These are phyloP conservation scores for Mustelus asterias DNA, from an alignment of 2,113 vertebrate species.

Conservation along the genomic window DNA sequence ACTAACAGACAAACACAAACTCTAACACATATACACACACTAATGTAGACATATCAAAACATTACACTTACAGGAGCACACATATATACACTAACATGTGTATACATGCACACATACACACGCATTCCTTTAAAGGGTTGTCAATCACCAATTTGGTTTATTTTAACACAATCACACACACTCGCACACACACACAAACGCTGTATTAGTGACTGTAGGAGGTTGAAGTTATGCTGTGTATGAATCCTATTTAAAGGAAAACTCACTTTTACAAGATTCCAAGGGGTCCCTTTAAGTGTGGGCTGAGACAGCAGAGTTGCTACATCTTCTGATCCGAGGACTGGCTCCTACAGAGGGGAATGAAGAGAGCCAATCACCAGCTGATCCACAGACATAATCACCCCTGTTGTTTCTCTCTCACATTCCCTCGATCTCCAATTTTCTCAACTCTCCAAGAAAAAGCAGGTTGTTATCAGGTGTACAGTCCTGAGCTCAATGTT, in stretches of 20 bases:
- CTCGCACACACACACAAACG: no score
- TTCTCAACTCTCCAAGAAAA: background rate
- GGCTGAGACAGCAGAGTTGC: slow-evolving; percentile 43
- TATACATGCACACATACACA: background rate
- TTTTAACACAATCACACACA: no score
- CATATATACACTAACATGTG: background rate
- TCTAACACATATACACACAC: no score
- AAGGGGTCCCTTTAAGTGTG: slow-evolving; percentile 46
- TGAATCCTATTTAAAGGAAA: background rate
- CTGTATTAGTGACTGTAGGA: background rate
- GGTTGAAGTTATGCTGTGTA: background rate
- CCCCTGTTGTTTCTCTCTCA: background rate
- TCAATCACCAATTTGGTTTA: no score
- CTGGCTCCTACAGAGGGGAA: slow-evolving; percentile 55
- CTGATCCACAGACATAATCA: background rate
- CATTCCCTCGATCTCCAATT: rapidly evolving
- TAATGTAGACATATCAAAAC: background rate
- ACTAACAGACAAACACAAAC: no score
- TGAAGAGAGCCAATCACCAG: background rate
- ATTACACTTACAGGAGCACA: background rate
- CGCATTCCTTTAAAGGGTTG: no score
- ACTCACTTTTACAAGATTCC: slow-evolving; percentile 55
- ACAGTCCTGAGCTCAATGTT: background rate
- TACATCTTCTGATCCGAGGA: slow-evolving; percentile 57
- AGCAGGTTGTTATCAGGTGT: no score